Evolutionary conservation across 2,888 invertebrate genomes (phyloP), one percentile per base, ranked within the genome.

Genomic region (Oscheius sp.): DNA sequence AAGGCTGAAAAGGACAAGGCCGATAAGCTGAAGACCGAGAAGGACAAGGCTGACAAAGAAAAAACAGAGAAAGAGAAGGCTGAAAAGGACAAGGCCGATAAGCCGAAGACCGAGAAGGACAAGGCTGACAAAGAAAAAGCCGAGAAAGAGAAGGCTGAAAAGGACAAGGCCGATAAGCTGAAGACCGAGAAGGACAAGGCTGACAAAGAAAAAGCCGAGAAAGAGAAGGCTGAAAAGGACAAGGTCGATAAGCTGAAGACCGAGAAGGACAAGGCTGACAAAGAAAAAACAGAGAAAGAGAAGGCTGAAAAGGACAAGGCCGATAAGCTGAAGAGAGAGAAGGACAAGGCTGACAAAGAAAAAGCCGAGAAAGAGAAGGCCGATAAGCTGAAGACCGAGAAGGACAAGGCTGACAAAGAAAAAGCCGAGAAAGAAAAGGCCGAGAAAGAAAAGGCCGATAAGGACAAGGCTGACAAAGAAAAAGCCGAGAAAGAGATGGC

Each of bases 401-500:
- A 44, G 45, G 45, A 44, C 12, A 44, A 44, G 45, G 45, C 45
- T 20, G 45, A 44, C n/a, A 44, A 44, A 20, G 45, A 44, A 6
- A 44, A 44, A 20, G 45, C 45, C 17, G 45, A 44, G n/a, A 44
- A 44, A 17, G 12, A 14, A 20, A 44, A 44, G 45, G 8, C 45
- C 17, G 45, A 44, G 45, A 44, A 44, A 20, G 45, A 44, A 5
- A 44, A 44, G 45, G 45, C 45, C 45, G 45, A 44, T 5, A 44
- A 44, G 17, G 12, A 14, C 12, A 44, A 44, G 45, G 12, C 17
- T 20, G 45, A 44, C 6, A 44, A 44, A 20, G 45, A 44, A 5
- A 44, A 44, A 20, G 45, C 45, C 45, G 45, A 44, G 45, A 44
- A 44, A 20, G 45, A 44, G n/a, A 44, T n/a, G 45, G 45, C 45